A percentile compares a stretch with the other conserved stretches of the same genome.
These are phyloP conservation scores for Mesorhabditis belari DNA, from an alignment of 2,888 invertebrate genomes.

Conservation along the genomic window DNA sequence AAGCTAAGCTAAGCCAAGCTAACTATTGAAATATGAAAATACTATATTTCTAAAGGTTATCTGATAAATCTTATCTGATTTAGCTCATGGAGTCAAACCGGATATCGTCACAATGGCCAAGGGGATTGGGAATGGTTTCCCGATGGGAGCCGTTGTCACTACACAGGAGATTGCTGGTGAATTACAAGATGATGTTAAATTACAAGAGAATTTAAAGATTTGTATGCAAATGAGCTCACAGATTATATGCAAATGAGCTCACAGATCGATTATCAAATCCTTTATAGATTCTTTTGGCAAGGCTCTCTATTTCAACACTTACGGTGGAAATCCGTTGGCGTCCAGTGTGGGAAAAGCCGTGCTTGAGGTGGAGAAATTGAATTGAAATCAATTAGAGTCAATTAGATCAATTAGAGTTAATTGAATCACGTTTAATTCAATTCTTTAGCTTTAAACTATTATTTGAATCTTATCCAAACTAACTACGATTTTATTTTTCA, in stretches of 20 bases:
- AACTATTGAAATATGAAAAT: neutral
- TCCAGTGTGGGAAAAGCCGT: constrained; percentile 83
- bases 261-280: too few species aligned
- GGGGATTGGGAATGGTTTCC: constrained; percentile 85
- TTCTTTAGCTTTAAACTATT: too few species aligned
- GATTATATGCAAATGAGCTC: too few species aligned
- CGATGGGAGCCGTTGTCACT: constrained; percentile 87
- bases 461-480: too few species aligned
- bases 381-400: too few species aligned
- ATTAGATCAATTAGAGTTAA: too few species aligned
- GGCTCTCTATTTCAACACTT: constrained; percentile 86
- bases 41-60: neutral
- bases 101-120: constrained; percentile 95
- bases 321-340: constrained; percentile 86
- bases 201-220: constrained; percentile 3
- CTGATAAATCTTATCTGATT: constrained; percentile 25
- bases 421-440: too few species aligned
- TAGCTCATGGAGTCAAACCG: constrained; percentile 71
- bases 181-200: neutral
- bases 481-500: too few species aligned
- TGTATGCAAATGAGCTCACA: neutral
- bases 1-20: too few species aligned
- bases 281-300: constrained; percentile 63
- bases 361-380: constrained; percentile 67
- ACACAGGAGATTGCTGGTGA: constrained; percentile 68